Conservation (phyloP, 2,797 vertebrate genomes). For the Margarornis squamiger region DNA sequence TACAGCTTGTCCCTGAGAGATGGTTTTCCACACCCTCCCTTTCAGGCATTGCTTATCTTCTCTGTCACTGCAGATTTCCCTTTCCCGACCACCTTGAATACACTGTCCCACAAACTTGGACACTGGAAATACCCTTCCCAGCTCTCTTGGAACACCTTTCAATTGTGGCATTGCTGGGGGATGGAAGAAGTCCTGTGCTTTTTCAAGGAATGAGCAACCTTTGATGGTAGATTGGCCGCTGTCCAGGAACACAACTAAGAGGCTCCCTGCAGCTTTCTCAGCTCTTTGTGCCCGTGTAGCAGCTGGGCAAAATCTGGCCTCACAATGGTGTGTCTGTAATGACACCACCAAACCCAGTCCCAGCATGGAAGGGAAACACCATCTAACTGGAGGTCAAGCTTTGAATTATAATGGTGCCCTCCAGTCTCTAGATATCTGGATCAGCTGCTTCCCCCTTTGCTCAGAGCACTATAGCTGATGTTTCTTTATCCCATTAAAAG, state of each 20-base stretch:
- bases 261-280: conserved; percentile 58
- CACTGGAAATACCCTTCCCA: not conserved
- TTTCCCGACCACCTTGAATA: not conserved
- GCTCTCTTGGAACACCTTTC: not conserved
- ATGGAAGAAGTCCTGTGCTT: not conserved
- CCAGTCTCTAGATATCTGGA: not conserved
- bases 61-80: not conserved
- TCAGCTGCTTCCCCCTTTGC: not conserved
- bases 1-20: not conserved
- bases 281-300: conserved; percentile 40
- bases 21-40: not conserved
- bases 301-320: conserved; percentile 65
- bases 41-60: not conserved
- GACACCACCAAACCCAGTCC: conserved; percentile 40
- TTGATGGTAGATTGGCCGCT: conserved; percentile 36
- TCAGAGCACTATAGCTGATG: not conserved
- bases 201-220: conserved; percentile 34
- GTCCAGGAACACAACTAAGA: conserved; percentile 46
- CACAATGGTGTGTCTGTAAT: conserved; percentile 49
- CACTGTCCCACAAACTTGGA: not conserved
- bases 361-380: conserved; percentile 11
- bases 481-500: conserved; percentile 9
- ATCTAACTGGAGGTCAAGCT: conserved; percentile 15
- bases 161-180: not conserved
- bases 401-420: conserved; percentile 44